A percentile compares a stretch with the other conserved stretches of the same genome.
phyloP scores from a whole-genome alignment of 1,140 invertebrate genomes.

The Magallana ariakensis region DNA sequence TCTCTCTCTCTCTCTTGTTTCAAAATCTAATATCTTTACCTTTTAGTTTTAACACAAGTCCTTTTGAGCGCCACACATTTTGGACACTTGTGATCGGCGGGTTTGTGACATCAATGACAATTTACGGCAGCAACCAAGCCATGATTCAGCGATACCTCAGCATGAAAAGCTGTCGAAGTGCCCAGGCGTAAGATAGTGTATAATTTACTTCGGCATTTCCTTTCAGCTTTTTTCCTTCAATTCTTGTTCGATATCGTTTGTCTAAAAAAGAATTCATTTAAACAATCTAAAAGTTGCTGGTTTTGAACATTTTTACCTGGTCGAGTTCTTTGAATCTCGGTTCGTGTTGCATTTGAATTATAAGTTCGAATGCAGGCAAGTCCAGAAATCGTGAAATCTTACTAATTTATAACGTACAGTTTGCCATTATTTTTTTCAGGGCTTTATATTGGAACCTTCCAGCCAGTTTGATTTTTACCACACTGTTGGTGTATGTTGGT shows the following conservation, averaged over 20 bases:
- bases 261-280: no score
- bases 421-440: conserved; percentile 39
- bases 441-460: conserved; percentile 83
- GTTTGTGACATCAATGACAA: conserved; percentile 92
- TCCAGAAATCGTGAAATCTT: no score
- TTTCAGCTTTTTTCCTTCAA: neutral
- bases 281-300: no score
- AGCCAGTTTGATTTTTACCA: conserved; percentile 87
- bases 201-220: neutral
- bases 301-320: no score
- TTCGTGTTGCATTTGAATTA: no score
- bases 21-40: neutral
- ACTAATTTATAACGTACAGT: no score
- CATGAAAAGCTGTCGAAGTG: conserved; percentile 85
- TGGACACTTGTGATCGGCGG: conserved; percentile 82
- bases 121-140: conserved; percentile 95
- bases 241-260: neutral
- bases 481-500: conserved; percentile 82
- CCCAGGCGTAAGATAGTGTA: conserved; percentile 83
- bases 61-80: conserved; percentile 70
- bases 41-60: conserved; percentile 67
- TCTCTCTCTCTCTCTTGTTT: no score
- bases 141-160: conserved; percentile 95
- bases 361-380: no score
- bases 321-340: no score